phyloP scores from a whole-genome alignment of 2,797 vertebrate species.

The Leptodactylus fallax region DNA sequence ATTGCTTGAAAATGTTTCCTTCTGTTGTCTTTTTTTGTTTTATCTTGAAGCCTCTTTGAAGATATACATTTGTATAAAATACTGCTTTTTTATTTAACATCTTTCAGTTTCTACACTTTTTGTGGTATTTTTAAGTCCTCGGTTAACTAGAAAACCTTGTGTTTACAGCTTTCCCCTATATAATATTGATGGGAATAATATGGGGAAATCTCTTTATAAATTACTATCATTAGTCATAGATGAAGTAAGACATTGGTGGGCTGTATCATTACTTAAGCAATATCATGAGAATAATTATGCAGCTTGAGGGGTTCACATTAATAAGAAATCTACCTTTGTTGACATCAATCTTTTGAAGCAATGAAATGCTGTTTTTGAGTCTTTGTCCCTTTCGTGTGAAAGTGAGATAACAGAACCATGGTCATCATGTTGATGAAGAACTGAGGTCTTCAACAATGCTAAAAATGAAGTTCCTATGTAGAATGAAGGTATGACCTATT shows the following conservation, averaged over 20 bases:
- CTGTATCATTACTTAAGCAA: slow-evolving; percentile 30
- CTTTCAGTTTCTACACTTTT: not conserved
- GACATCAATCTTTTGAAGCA: slow-evolving; percentile 29
- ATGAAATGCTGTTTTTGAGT: slow-evolving; percentile 8
- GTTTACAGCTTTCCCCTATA: not conserved
- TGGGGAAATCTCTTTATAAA: slow-evolving; percentile 23
- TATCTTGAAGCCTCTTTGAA: too few relatives aligned
- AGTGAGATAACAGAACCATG: too few relatives aligned
- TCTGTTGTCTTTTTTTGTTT: too few relatives aligned
- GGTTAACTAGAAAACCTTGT: not conserved
- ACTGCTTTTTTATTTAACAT: not conserved
- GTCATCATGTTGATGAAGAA: too few relatives aligned
- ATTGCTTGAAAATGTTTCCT: too few relatives aligned
- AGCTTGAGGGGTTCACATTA: slow-evolving; percentile 29
- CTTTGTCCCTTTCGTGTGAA: not conserved
- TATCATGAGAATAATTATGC: slow-evolving; percentile 38
- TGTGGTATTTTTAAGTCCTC: not conserved
- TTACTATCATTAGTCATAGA: slow-evolving; percentile 45
- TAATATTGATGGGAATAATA: slow-evolving; percentile 39
- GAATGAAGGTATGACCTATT: too few relatives aligned
- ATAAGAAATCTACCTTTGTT: slow-evolving; percentile 19
- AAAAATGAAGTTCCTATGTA: too few relatives aligned
- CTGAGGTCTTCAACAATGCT: too few relatives aligned
- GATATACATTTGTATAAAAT: not conserved
- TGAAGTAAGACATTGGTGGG: slow-evolving; percentile 31